Evolutionary conservation across 1,140 invertebrate species (phyloP).

Genomic region (Pseudomyrmex concolor): DNA sequence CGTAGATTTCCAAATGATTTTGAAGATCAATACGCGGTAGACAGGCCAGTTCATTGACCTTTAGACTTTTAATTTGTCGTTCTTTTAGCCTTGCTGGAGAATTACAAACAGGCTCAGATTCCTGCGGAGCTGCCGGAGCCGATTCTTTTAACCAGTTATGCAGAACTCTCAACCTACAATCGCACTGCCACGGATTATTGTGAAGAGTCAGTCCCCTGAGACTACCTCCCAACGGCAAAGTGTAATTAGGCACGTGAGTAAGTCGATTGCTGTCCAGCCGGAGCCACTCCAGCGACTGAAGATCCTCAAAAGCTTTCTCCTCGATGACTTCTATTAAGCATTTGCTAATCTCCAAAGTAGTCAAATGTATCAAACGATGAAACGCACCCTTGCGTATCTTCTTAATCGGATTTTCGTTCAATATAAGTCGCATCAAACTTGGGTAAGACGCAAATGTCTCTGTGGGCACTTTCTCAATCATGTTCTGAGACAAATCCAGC

Average conservation of each 20-base stretch:
- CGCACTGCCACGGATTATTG: conserved; percentile 95
- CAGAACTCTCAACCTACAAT: conserved; percentile 92
- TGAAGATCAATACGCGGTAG: conserved; percentile 90
- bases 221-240: conserved; percentile 87
- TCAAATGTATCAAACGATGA: conserved; percentile 89
- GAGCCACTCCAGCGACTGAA: conserved; percentile 93
- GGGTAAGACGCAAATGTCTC: conserved; percentile 91
- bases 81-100: conserved; percentile 89
- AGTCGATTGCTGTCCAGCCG: conserved; percentile 93
- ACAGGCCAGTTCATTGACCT: conserved; percentile 92
- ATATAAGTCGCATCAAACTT: conserved; percentile 91
- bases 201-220: conserved; percentile 92
- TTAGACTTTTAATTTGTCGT: conserved; percentile 89
- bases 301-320: conserved; percentile 92
- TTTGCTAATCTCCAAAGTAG: conserved; percentile 92
- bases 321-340: conserved; percentile 92
- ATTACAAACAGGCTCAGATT: conserved; percentile 90
- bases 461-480: conserved; percentile 90
- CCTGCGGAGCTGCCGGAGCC: conserved; percentile 86
- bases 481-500: conserved; percentile 94
- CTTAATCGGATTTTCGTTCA: conserved; percentile 93
- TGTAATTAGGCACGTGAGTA: conserved; percentile 85
- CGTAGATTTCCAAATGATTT: conserved; percentile 87
- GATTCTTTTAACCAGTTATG: conserved; percentile 92
- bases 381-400: conserved; percentile 91